Conservation (phyloP, 1,140 invertebrate genomes). For the Dinothrombium tinctorium region DNA sequence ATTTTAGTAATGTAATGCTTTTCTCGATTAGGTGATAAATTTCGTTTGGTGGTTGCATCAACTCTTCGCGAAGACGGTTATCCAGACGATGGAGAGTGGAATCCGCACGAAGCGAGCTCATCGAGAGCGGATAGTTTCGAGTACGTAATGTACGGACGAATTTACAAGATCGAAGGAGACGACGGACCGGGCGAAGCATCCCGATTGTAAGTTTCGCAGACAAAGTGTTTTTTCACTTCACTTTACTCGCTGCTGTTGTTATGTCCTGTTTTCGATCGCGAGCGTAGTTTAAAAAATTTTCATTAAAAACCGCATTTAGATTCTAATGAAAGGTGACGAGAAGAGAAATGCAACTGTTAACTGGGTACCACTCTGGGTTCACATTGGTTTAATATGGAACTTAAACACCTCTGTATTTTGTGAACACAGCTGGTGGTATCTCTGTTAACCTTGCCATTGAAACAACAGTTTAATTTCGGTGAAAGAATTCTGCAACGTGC, state of each 20-base stretch:
- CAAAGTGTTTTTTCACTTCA: not conserved
- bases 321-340: not conserved
- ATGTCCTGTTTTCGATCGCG: not conserved
- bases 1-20: too few relatives aligned
- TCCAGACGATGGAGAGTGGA: constrained; percentile 76
- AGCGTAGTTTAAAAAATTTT: not conserved
- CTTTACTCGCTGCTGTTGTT: not conserved
- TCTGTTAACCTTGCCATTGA: constrained; percentile 51
- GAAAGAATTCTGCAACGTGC: too few relatives aligned
- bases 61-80: constrained; percentile 89
- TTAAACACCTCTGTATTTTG: constrained; percentile 33
- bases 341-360: not conserved
- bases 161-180: constrained; percentile 91
- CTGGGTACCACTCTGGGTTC: constrained; percentile 85
- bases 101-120: constrained; percentile 49
- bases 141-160: constrained; percentile 99
- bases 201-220: constrained; percentile 38
- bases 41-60: constrained; percentile 75
- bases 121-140: constrained; percentile 86
- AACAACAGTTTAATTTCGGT: too few relatives aligned
- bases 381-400: constrained; percentile 27
- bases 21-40: constrained; percentile 45
- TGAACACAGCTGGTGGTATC: constrained; percentile 98
- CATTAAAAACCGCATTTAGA: not conserved
- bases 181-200: constrained; percentile 67